Base-by-base conservation (phyloP, 2,888 invertebrate species). In the Mylabris sibirica region DNA sequence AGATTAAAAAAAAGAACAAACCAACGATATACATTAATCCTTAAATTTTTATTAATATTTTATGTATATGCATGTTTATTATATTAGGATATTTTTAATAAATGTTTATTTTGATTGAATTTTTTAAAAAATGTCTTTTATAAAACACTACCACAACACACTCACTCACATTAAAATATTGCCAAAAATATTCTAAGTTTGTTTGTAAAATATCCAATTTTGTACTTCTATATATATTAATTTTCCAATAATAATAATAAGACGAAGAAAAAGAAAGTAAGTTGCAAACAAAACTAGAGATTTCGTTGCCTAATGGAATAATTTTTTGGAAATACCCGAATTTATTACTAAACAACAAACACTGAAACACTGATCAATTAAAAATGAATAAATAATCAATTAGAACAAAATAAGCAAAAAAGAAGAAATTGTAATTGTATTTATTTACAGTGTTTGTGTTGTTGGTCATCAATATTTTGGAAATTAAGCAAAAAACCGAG, bases 21-120 rank as follows among this genome's bases (percentile, higher is more conserved):
- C 59, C 35, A 22, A 63, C 26, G 65, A 69, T 62, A 68, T 59
- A 69, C 59, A 60, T 41, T 70, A 67, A 72, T 70, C 68, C 69
- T 65, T 70, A 44, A 30, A 30, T 30, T 30, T 30, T 57, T 63
- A 59, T 30, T n/a, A n/a, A 63, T 72, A 30, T 71, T 72, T 74
- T 70, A 70, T 70, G 68, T 64, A 35, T 35, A 35, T 35, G 8
- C 8, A 38, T 38, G 12, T 38, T 44, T 17, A 44, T n/a, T n/a
- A 44, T 44, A 12, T 38, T 12, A 38, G 8, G 12, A 38, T 38
- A 12, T 38, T 4, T 17, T 57, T 24, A 24, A 57, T 57, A 24
- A 57, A 24, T 22, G 63, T 66, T 61, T 26, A 64, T 24, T 57
- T 57, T 57, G 57, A 24, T 57, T 57, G 24, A 57, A 24, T 57